Evolutionary conservation across 2,888 invertebrate species (phyloP).

Genomic region (Rhagium mordax): DNA sequence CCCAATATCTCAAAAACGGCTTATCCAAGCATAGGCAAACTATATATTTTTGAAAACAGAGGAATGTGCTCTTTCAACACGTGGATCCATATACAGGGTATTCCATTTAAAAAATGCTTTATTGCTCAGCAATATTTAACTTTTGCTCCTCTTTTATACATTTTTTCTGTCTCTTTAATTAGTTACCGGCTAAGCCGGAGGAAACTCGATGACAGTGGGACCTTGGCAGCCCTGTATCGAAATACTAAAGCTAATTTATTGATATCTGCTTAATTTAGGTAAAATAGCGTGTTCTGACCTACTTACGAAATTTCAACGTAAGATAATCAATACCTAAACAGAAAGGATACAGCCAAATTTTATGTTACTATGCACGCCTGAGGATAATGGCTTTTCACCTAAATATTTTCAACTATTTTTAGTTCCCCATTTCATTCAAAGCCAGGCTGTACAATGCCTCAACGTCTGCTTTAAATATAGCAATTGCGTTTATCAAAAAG

Average conservation of each 20-base stretch:
- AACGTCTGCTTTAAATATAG: not conserved
- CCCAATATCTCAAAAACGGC: too few species aligned
- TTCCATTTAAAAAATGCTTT: too few species aligned
- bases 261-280: not conserved
- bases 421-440: constrained; percentile 7
- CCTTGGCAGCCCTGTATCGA: too few species aligned
- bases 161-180: too few species aligned
- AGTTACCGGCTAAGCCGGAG: too few species aligned
- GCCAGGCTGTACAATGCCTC: not conserved
- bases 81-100: too few species aligned
- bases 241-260: not conserved
- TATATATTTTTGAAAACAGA: too few species aligned
- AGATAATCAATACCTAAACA: not conserved
- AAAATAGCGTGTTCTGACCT: constrained; percentile 6
- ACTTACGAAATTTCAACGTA: constrained; percentile 6
- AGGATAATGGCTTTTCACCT: constrained; percentile 21
- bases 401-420: constrained; percentile 15
- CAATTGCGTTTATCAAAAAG: not conserved
- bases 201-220: too few species aligned
- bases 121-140: too few species aligned
- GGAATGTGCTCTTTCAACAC: too few species aligned
- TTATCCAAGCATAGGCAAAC: too few species aligned
- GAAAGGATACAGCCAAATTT: constrained; percentile 2
- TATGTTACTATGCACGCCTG: constrained; percentile 2
- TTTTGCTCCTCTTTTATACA: too few species aligned